Conservation (phyloP, 2,888 invertebrate species). For the Drosophila maculinotata region DNA sequence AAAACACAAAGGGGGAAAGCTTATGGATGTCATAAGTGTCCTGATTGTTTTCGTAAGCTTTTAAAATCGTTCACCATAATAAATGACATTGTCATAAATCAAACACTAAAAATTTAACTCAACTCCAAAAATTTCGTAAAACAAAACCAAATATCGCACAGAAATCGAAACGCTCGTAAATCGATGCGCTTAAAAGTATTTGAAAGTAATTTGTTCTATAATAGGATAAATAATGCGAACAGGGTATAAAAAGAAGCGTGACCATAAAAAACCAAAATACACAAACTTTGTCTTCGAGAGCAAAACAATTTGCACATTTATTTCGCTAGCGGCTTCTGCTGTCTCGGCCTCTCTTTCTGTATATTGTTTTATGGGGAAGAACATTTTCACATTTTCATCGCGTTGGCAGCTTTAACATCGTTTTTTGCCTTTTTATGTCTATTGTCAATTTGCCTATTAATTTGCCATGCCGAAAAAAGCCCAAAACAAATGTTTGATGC, state of each 20-base stretch:
- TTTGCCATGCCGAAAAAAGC: slow-evolving; percentile 53
- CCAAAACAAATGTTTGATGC: slow-evolving; percentile 62
- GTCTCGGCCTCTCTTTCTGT: slow-evolving; percentile 19
- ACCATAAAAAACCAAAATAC: slow-evolving; percentile 43
- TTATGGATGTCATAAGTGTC: not conserved
- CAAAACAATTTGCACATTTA: slow-evolving; percentile 59
- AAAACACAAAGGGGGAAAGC: too few relatives aligned
- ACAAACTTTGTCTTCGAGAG: slow-evolving; percentile 46
- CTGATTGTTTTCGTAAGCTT: not conserved
- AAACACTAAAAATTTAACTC: slow-evolving; percentile 4
- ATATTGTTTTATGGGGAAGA: slow-evolving; percentile 57
- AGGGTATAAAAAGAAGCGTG: slow-evolving; percentile 23
- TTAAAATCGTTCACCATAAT: not conserved
- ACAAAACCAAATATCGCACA: slow-evolving; percentile 33
- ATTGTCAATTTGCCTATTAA: slow-evolving; percentile 74
- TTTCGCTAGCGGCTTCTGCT: slow-evolving; percentile 21
- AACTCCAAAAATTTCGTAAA: not conserved
- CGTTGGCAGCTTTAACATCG: slow-evolving; percentile 28
- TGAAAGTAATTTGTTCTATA: slow-evolving; percentile 63
- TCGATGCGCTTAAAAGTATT: slow-evolving; percentile 59
- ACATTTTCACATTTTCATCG: slow-evolving; percentile 20
- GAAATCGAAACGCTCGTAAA: slow-evolving; percentile 52
- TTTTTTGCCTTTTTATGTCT: slow-evolving; percentile 51
- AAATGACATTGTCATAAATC: slow-evolving; percentile 7
- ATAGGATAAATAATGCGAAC: slow-evolving; percentile 45